Evolutionary conservation across 2,113 vertebrate species (phyloP).

Genomic region (Paratilapia polleni): DNA sequence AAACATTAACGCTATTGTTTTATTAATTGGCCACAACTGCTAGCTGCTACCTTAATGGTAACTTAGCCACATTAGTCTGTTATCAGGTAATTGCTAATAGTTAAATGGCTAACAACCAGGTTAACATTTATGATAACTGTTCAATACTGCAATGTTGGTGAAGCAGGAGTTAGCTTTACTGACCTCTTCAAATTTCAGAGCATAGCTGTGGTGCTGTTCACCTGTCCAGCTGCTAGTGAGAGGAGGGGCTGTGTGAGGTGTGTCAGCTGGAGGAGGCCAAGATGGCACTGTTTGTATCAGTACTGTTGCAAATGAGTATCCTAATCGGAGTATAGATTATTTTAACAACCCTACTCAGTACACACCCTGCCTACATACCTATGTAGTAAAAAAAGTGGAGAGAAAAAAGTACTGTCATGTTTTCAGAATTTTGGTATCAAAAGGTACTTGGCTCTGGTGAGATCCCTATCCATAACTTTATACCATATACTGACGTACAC

Average conservation of each 20-base stretch:
- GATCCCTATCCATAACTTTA: neutral
- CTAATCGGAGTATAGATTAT: neutral
- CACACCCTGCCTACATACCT: neutral
- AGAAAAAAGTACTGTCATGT: neutral
- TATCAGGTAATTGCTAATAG: neutral
- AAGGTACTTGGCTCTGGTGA: neutral
- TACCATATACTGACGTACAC: neutral
- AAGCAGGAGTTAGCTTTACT: neutral
- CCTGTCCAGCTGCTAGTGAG: neutral
- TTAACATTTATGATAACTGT: neutral
- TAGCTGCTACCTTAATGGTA: too few relatives aligned
- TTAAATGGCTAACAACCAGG: neutral
- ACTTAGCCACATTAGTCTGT: too few relatives aligned
- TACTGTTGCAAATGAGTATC: neutral
- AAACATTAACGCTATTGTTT: too few relatives aligned
- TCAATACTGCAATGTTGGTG: too few relatives aligned
- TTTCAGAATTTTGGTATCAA: neutral
- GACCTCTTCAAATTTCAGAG: neutral
- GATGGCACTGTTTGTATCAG: fast-evolving
- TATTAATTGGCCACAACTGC: too few relatives aligned
- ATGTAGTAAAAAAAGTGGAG: too few relatives aligned
- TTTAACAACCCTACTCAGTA: neutral
- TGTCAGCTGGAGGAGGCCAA: neutral
- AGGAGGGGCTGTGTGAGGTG: neutral
- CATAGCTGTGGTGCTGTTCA: neutral